A percentile compares a stretch with the other conserved stretches of the same genome.
Evolutionary conservation across 2,888 invertebrate species (phyloP).

Genomic region (Rotaria socialis): DNA sequence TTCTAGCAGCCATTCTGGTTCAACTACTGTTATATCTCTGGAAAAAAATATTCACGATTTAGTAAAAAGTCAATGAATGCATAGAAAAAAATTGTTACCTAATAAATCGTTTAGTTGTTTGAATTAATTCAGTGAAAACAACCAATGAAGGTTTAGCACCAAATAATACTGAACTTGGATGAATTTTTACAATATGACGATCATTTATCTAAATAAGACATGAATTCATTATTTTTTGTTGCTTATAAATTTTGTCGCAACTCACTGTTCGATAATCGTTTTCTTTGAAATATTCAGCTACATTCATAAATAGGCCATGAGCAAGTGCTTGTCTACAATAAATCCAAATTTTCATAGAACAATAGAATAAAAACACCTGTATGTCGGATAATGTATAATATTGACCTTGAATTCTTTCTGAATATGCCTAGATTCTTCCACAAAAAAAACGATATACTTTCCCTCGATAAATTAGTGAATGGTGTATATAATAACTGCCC

Average conservation of each 20-base stretch:
- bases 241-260: background rate
- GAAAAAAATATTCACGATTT: background rate
- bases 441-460: too few relatives aligned
- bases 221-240: background rate
- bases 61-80: background rate
- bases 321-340: conserved; percentile 71
- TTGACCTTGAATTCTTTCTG: too few relatives aligned
- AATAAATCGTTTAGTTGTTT: conserved; percentile 44
- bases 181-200: conserved; percentile 44
- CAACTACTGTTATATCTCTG: conserved; percentile 41
- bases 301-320: conserved; percentile 77
- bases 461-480: too few relatives aligned
- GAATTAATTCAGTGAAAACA: conserved; percentile 41
- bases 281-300: conserved; percentile 74
- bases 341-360: background rate
- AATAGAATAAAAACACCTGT: too few relatives aligned
- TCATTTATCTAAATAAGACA: conserved; percentile 35
- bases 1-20: conserved; percentile 40
- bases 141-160: conserved; percentile 43
- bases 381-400: too few relatives aligned
- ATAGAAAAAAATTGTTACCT: background rate
- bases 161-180: conserved; percentile 46
- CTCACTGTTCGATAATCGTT: conserved; percentile 69
- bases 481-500: too few relatives aligned
- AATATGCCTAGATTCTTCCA: too few relatives aligned